Evolutionary conservation across 2,797 vertebrate genomes (phyloP).

Genomic region (Amphiprion clarkii): DNA sequence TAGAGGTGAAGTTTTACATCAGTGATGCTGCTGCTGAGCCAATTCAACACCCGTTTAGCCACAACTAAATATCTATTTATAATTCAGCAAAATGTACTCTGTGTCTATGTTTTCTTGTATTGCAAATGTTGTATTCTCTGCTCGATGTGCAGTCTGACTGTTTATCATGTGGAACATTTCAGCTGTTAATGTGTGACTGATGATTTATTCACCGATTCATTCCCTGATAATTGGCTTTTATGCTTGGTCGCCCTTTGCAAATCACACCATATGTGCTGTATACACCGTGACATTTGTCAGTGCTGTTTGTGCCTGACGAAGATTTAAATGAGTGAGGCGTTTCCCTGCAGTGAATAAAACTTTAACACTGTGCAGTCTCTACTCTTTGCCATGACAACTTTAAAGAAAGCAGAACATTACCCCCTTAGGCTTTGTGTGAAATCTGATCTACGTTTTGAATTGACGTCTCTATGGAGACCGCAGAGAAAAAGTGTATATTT

Average conservation of each 20-base stretch:
- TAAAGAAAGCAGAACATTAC: slow-evolving; percentile 6
- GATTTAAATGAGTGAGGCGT: not conserved
- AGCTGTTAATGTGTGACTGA: no score
- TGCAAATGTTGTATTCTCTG: not conserved
- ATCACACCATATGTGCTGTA: not conserved
- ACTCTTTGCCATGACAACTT: slow-evolving; percentile 6
- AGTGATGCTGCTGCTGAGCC: not conserved
- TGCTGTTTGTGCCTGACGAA: not conserved
- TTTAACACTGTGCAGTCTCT: not conserved
- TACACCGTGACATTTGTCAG: not conserved
- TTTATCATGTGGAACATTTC: no score
- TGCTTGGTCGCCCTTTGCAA: not conserved
- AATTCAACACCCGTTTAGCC: not conserved
- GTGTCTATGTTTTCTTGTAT: not conserved
- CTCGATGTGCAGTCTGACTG: not conserved
- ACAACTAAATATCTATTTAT: not conserved
- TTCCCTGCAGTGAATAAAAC: not conserved
- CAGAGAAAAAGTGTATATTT: not conserved
- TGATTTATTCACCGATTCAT: no score
- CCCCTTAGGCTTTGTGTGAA: slow-evolving; percentile 15
- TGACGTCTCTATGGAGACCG: slow-evolving; percentile 10
- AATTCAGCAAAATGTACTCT: not conserved
- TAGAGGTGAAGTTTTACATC: not conserved
- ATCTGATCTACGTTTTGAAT: slow-evolving; percentile 1
- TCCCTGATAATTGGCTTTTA: not conserved